These are phyloP conservation scores for Marcusenius ussheri DNA, from an alignment of 2,113 vertebrate genomes.

Conservation along the genomic window DNA sequence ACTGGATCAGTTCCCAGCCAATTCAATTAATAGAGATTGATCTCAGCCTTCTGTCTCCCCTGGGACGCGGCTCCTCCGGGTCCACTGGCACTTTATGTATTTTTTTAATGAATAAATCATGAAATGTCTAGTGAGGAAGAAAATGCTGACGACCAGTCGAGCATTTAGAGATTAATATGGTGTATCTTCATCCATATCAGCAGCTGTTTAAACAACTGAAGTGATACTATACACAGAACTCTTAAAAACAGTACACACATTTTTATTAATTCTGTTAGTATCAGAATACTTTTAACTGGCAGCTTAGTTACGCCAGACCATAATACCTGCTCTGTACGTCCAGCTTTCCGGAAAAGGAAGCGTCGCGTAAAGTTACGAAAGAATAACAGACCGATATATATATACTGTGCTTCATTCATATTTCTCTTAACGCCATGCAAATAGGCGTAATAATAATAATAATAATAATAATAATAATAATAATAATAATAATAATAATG, in stretches of 20 bases:
- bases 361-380: neutral
- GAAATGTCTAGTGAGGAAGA: neutral
- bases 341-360: neutral
- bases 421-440: neutral
- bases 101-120: conserved; percentile 20
- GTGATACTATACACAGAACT: neutral
- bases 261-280: neutral
- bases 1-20: conserved; percentile 23
- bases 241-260: neutral
- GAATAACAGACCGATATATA: neutral
- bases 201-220: neutral
- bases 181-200: neutral
- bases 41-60: neutral
- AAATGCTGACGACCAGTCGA: conserved; percentile 2
- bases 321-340: neutral
- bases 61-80: neutral
- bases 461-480: neutral
- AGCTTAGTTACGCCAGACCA: neutral
- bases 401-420: neutral
- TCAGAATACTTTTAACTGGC: neutral
- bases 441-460: neutral
- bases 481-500: neutral
- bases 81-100: neutral
- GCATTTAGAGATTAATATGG: neutral
- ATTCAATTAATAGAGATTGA: conserved; percentile 13